Evolutionary conservation across 2,113 vertebrate species (phyloP).

Genomic region (Scopus umbretta): DNA sequence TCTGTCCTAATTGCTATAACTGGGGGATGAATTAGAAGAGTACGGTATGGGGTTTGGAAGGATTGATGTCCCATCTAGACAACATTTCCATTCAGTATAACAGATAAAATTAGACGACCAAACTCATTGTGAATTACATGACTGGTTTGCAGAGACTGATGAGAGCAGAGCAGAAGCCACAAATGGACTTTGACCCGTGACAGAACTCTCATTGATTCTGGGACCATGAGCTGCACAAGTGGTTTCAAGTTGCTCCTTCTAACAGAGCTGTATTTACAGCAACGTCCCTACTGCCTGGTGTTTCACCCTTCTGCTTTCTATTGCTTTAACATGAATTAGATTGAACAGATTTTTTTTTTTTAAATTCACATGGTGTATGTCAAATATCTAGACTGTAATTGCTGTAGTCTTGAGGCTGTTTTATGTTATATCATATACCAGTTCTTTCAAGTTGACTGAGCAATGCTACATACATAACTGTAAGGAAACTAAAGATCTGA

Average conservation of each 20-base stretch:
- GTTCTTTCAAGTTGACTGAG: neutral
- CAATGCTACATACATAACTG: neutral
- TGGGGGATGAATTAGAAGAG: neutral
- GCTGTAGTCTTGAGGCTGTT: neutral
- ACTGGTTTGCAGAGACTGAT: neutral
- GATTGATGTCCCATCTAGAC: neutral
- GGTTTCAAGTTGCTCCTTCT: neutral
- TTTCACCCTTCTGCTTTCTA: neutral
- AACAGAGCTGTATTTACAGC: neutral
- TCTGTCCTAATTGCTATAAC: neutral
- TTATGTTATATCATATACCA: neutral
- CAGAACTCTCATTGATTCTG: neutral
- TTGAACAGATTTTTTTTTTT: neutral
- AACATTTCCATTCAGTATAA: neutral
- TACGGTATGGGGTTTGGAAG: neutral
- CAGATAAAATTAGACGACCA: neutral
- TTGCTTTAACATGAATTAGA: neutral
- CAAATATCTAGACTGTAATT: neutral
- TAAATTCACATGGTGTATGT: neutral
- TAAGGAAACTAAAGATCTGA: neutral
- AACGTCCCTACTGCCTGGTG: neutral
- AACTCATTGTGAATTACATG: neutral
- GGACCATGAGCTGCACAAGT: neutral
- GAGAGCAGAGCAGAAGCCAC: neutral
- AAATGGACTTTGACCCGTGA: neutral